Base-by-base conservation (phyloP, 2,113 vertebrate genomes). In the Morone chrysops region DNA sequence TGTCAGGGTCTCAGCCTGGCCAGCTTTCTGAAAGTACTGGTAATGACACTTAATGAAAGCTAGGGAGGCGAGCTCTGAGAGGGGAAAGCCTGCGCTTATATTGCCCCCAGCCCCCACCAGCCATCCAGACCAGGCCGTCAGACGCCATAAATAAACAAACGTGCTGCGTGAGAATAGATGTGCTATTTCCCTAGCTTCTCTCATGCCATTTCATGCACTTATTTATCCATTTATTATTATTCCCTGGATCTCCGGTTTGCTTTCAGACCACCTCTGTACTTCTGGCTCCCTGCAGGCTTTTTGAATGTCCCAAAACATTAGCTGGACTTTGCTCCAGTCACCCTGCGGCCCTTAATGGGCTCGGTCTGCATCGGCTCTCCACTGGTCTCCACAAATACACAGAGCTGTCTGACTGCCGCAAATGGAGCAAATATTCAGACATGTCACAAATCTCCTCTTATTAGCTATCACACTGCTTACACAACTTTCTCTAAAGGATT, bases 11-110 rank as follows among this genome's bases (percentile, higher is more conserved):
- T 93, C 90, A 89, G 90, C 79, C 90, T 85, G 91, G 74, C 82
- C 85, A 87, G 90, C 87, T 85, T 79, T 83, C 78, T 83, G 77
- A 94, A 93, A 94, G 89, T 89, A 91, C 89, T 85, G 76, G 90
- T 95, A 94, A 95, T 95, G 93, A 94, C 92, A 94, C 91, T 92
- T 95, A 94, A 95, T 95, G 91, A 93, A 95, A 92, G 90, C 87
- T 78, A 60, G 87, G 89, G 88, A 93, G 85, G 71, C 47, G 47
- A 83, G 88, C 85, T 74, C 81, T 69, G 75, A 81, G 78, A 60
- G 81, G 83, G 87, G 81, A 81, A 82, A 86, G 81, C 79, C 80
- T 83, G 78, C 22, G 66, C 57, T 40, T 45, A 70, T 54, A 45
- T 81, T 86, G 31, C 86, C 85, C 70, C 71, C 62, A 70, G 68